Percentiles rank a stretch among this genome's conserved stretches.
Conservation (phyloP, 92 coral and sea anemone species). For the Micromussa lordhowensis region DNA sequence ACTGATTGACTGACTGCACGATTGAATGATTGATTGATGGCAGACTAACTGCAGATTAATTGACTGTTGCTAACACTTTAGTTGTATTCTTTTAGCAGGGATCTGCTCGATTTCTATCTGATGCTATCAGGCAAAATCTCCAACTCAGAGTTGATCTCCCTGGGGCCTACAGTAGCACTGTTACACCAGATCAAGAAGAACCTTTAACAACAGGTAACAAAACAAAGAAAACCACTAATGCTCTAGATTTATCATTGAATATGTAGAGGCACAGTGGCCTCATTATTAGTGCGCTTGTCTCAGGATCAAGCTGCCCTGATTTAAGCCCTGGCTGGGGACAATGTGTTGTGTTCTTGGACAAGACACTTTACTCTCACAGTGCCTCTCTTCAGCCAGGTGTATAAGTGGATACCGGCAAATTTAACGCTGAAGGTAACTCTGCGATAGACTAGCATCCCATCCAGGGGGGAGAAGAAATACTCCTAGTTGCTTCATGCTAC, state of each 20-base stretch:
- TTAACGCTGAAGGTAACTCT: not conserved
- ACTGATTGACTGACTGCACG: not conserved
- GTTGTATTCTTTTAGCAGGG: conserved; percentile 34
- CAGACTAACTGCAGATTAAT: not conserved
- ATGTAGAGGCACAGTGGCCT: not conserved
- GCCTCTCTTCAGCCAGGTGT: too few species aligned
- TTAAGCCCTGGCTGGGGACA: too few species aligned
- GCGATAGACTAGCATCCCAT: not conserved
- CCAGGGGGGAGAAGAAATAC: not conserved
- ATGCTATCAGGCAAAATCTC: conserved; percentile 72
- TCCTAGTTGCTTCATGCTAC: not conserved
- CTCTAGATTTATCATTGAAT: not conserved
- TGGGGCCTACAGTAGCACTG: conserved; percentile 18
- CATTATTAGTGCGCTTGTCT: not conserved
- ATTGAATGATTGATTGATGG: not conserved
- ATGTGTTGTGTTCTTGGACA: too few species aligned
- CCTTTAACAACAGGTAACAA: conserved; percentile 15
- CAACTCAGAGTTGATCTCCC: conserved; percentile 78
- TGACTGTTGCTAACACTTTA: not conserved
- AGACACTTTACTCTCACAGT: too few species aligned
- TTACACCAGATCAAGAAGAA: not conserved
- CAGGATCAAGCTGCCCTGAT: too few species aligned
- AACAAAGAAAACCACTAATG: not conserved
- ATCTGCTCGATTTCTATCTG: conserved; percentile 69
- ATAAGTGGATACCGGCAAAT: too few species aligned